These are phyloP conservation scores for Agrochola lota DNA, from an alignment of 2,888 invertebrate genomes.

Conservation along the genomic window DNA sequence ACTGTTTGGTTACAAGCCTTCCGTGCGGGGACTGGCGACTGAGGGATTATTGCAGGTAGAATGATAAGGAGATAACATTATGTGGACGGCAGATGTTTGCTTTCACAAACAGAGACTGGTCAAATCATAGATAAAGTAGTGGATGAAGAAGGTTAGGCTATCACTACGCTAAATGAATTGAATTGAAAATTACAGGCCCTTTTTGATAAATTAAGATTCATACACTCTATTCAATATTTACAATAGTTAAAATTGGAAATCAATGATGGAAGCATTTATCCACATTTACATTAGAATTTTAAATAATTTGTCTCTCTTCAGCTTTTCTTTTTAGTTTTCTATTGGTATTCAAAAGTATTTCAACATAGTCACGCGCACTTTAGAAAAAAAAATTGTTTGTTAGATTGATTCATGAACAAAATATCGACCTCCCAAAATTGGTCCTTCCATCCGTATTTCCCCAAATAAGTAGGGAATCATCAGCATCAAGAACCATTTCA, in stretches of 20 bases:
- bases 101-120: background rate
- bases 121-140: background rate
- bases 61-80: slow-evolving; percentile 33
- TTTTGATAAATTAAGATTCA: background rate
- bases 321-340: background rate
- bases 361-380: background rate
- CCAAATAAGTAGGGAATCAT: background rate
- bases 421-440: background rate
- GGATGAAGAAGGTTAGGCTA: background rate
- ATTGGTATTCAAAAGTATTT: background rate
- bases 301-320: background rate
- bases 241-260: background rate
- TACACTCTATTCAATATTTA: background rate
- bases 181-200: background rate
- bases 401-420: background rate
- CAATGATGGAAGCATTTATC: background rate
- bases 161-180: background rate
- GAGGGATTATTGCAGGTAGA: slow-evolving; percentile 52
- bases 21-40: slow-evolving; percentile 7
- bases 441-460: background rate
- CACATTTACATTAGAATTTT: background rate
- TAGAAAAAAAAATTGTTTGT: background rate
- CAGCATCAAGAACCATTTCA: background rate
- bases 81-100: slow-evolving; percentile 16
- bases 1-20: slow-evolving; percentile 13